These are phyloP conservation scores for Saturnia japonica DNA, from an alignment of 2,888 invertebrate genomes.

Conservation along the genomic window DNA sequence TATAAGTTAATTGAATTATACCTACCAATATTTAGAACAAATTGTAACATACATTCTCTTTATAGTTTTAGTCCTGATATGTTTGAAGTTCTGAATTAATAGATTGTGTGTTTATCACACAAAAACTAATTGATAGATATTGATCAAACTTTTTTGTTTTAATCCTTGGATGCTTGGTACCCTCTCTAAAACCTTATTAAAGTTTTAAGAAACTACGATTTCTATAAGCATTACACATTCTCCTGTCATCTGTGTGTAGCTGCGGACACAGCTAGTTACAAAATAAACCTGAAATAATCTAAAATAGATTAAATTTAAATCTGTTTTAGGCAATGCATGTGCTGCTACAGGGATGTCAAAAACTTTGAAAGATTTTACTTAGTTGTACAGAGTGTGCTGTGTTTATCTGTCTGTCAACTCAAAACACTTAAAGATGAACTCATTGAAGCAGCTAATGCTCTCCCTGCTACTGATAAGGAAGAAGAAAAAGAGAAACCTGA, in stretches of 20 bases:
- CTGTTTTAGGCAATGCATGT: slow-evolving; percentile 93
- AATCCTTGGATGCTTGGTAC: too few species aligned
- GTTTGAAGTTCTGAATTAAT: too few species aligned
- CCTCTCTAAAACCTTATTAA: too few species aligned
- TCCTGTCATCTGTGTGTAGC: neutral
- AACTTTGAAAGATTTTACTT: slow-evolving; percentile 95
- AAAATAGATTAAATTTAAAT: neutral
- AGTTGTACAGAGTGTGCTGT: slow-evolving; percentile 93
- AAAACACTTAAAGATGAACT: slow-evolving; percentile 86
- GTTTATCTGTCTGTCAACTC: slow-evolving; percentile 91
- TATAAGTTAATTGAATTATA: too few species aligned
- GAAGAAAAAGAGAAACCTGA: slow-evolving; percentile 53
- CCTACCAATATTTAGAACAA: too few species aligned
- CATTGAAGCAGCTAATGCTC: slow-evolving; percentile 61
- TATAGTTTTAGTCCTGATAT: too few species aligned
- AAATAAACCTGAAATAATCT: neutral
- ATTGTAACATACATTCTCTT: too few species aligned
- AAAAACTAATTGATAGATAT: too few species aligned
- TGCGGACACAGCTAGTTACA: neutral
- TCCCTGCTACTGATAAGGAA: slow-evolving; percentile 51
- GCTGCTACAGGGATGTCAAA: slow-evolving; percentile 95
- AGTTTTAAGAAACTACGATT: too few species aligned
- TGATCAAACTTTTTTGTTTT: too few species aligned
- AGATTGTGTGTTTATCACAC: too few species aligned
- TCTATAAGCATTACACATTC: too few species aligned